Conservation (phyloP, 1,140 invertebrate genomes). For the Euglossa dilemma region DNA sequence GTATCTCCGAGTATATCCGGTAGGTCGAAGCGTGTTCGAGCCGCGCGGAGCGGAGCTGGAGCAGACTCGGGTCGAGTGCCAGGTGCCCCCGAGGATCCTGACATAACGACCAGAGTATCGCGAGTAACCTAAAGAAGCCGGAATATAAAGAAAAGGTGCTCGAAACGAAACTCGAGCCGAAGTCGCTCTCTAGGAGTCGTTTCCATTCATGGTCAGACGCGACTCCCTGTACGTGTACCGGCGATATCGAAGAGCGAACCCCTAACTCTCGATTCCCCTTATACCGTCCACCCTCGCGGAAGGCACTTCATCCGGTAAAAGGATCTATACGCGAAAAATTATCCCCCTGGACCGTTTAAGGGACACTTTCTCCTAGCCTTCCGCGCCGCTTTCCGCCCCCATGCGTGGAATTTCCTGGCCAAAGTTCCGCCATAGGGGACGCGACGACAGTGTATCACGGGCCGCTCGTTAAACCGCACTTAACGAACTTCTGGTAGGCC, state of each 20-base stretch:
- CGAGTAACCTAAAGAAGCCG: neutral
- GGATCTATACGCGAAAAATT: neutral
- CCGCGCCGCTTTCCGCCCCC: neutral
- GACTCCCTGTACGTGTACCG: neutral
- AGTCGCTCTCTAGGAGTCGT: neutral
- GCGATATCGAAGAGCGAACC: neutral
- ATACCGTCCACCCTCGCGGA: no score
- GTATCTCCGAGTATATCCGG: neutral
- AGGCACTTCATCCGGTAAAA: neutral
- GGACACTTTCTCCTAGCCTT: neutral
- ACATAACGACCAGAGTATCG: neutral
- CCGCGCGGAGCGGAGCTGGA: neutral
- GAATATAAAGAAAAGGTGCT: neutral
- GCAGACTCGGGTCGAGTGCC: no score
- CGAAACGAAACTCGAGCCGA: neutral
- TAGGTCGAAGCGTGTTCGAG: neutral
- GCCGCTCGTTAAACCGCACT: constrained; percentile 32
- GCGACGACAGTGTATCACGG: neutral
- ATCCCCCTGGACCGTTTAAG: neutral
- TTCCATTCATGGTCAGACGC: constrained; percentile 11
- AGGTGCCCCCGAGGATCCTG: neutral
- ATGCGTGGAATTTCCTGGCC: neutral
- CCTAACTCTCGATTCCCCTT: neutral
- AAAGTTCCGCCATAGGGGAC: neutral
- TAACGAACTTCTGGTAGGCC: constrained; percentile 25